Base-by-base conservation (phyloP, 2,113 vertebrate species). In the Channa maculata region DNA sequence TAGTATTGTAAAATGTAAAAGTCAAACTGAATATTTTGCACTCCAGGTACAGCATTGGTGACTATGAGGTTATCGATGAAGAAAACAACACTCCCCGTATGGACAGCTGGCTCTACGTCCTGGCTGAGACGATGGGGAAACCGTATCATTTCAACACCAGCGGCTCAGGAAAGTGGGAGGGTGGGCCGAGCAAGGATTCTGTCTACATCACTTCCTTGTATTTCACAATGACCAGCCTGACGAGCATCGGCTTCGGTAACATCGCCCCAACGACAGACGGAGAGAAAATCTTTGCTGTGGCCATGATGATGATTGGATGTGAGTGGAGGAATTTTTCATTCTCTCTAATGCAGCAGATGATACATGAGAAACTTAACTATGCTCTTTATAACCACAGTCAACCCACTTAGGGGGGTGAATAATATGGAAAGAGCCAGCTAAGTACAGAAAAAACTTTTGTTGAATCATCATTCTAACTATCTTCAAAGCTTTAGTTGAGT, bases 281-380 rank as follows among this genome's bases (percentile, higher is more conserved):
- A 2, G 98, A 99, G 95, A 99, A 99, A 92, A 98, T 99, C 92
- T 99, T 99, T 37, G 98, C 98, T 0, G 98, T 99, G 83, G 98
- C 98, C 80, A 99, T 99, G 95, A 99, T 99, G 98, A 99, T 99
- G 98, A 99, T 99, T 82, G 98, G 98, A 92, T 99, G 98, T 99
- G 91, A 99, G 98, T 99, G 91, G 15, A 38, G 6, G 6, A 4
- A 15, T 65, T 68, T 80, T 69, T 73, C 52, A 24, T 68, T 75
- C 61, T 37, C 51, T 53, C 24, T 34, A 59, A 48, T 80, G 63
- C 39, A 41, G 39, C n/a, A 4, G 51, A 58, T 76, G 71, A 84
- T 13, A 77, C 43, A 75, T 66, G 74, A 79, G 68, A 45, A 38
- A n/a, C 13, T 60, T 46, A 75, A 63, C 12, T 71, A 65, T 81